These are phyloP conservation scores for Vespertilio murinus DNA, from an alignment of 2,797 vertebrate genomes.

Conservation along the genomic window DNA sequence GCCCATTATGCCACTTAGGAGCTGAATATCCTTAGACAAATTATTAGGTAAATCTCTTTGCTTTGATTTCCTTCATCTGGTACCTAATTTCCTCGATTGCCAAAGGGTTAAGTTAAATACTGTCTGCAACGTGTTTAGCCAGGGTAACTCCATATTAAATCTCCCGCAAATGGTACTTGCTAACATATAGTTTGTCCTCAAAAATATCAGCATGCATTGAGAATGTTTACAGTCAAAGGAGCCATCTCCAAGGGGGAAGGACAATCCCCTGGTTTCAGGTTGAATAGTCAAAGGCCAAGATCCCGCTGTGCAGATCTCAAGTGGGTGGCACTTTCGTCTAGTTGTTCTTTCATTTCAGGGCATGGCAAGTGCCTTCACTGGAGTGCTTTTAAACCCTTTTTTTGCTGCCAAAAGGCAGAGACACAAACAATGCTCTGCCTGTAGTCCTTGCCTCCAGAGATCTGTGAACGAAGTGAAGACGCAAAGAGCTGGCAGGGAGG, in stretches of 20 bases:
- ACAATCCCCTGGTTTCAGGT: neutral
- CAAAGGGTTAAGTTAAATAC: neutral
- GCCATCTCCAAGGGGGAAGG: neutral
- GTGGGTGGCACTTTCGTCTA: slow-evolving; percentile 36
- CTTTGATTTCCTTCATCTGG: neutral
- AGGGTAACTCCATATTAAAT: neutral
- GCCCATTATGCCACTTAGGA: neutral
- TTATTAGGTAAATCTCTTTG: neutral
- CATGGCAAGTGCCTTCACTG: neutral
- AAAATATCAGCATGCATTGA: neutral
- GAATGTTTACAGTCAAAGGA: neutral
- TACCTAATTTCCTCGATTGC: neutral
- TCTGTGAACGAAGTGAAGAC: slow-evolving; percentile 55
- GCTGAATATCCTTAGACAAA: neutral
- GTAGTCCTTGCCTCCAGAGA: slow-evolving; percentile 62
- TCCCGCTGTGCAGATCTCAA: slow-evolving; percentile 28
- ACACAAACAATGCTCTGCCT: slow-evolving; percentile 56
- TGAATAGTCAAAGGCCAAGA: slow-evolving; percentile 32
- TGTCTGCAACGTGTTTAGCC: neutral
- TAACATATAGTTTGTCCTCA: neutral
- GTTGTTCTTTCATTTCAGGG: slow-evolving; percentile 37
- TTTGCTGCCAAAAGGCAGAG: slow-evolving; percentile 62
- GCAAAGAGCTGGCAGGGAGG: slow-evolving; percentile 32
- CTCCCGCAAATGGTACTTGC: neutral
- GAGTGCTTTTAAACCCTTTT: slow-evolving; percentile 27